Percentiles rank a stretch among this genome's conserved stretches.
These are phyloP conservation scores for Amblyteles armatorius DNA, from an alignment of 2,888 invertebrate genomes.

Conservation along the genomic window DNA sequence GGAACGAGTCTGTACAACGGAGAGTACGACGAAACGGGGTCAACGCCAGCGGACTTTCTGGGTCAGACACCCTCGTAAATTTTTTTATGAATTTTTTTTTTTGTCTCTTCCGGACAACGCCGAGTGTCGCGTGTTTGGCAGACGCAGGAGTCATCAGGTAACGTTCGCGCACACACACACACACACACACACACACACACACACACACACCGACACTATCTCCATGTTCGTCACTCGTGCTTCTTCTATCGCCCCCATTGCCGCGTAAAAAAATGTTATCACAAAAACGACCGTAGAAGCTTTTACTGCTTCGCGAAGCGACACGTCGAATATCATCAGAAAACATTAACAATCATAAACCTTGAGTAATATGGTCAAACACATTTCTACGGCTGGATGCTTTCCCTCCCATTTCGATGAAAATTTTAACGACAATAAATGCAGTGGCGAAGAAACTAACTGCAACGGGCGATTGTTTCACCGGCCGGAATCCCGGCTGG, in stretches of 20 bases:
- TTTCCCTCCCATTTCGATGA: background rate
- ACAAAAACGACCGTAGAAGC: background rate
- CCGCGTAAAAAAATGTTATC: background rate
- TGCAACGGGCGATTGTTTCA: background rate
- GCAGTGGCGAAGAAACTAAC: background rate
- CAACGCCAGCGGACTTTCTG: conserved; percentile 42
- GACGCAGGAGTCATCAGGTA: conserved; percentile 6
- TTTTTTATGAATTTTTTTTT: conserved; percentile 55
- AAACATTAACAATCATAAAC: background rate
- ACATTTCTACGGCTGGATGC: background rate
- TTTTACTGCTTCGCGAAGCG: background rate
- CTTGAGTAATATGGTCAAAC: background rate
- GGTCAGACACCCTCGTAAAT: conserved; percentile 58
- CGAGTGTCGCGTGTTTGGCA: background rate
- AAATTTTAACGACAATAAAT: background rate
- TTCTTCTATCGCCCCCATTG: background rate
- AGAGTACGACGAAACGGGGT: conserved; percentile 51
- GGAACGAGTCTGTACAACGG: conserved; percentile 1
- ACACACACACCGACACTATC: background rate
- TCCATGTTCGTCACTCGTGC: conserved; percentile 18
- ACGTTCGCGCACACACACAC: background rate
- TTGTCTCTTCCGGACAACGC: conserved; percentile 23
- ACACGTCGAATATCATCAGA: background rate
- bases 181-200: background rate
- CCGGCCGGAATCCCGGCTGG: background rate